phyloP scores from a whole-genome alignment of 2,113 vertebrate genomes.

The Ginglymostoma cirratum region DNA sequence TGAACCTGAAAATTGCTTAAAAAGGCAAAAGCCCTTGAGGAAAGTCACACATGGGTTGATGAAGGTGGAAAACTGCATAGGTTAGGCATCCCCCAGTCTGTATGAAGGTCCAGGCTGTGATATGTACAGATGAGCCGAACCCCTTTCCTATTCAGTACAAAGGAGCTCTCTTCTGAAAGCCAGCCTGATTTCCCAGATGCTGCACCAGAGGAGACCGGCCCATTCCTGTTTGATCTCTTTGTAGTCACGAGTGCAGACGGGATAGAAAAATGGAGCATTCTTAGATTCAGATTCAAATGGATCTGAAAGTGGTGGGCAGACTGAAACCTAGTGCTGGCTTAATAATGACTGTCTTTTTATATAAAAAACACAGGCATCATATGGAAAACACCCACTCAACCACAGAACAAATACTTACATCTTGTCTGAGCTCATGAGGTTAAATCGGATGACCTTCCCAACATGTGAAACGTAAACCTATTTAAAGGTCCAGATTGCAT shows the following conservation, averaged over 20 bases:
- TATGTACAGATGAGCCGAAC: neutral
- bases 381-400: neutral
- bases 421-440: neutral
- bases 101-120: neutral
- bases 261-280: neutral
- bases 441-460: conserved; percentile 9
- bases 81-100: neutral
- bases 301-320: neutral
- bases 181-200: neutral
- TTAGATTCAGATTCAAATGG: neutral
- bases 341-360: neutral
- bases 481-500: conserved; percentile 27
- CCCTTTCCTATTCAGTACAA: neutral
- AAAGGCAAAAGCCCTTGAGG: neutral
- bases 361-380: neutral
- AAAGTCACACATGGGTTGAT: neutral
- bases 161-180: neutral
- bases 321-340: neutral
- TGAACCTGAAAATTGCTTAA: neutral
- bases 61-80: neutral
- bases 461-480: neutral
- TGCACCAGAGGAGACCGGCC: no score
- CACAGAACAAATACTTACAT: neutral
- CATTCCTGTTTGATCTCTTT: neutral
- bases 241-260: neutral